These are phyloP conservation scores for Drosophila fungiperda DNA, from an alignment of 2,888 invertebrate species.

Conservation along the genomic window DNA sequence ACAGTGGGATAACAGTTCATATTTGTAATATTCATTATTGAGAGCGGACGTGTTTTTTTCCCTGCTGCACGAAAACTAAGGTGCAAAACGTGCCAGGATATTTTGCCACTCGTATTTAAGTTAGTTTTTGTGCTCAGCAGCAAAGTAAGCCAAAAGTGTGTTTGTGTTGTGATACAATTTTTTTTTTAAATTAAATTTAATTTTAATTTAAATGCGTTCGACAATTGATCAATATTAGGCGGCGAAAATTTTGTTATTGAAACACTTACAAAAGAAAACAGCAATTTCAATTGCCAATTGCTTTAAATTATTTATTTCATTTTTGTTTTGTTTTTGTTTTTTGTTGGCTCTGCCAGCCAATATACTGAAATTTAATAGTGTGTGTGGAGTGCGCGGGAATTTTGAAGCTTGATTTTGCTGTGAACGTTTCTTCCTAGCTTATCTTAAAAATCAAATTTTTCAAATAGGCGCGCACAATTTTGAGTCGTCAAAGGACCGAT, in stretches of 20 bases:
- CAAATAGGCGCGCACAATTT: slow-evolving; percentile 50
- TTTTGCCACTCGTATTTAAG: slow-evolving; percentile 54
- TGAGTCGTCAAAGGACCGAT: slow-evolving; percentile 11
- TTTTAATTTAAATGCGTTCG: slow-evolving; percentile 3
- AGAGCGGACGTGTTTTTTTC: slow-evolving; percentile 61
- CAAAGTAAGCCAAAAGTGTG: slow-evolving; percentile 51
- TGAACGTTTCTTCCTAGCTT: slow-evolving; percentile 14
- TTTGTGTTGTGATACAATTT: slow-evolving; percentile 43
- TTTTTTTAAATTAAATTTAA: slow-evolving; percentile 16
- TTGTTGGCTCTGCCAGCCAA: slow-evolving; percentile 24
- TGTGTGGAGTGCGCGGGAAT: slow-evolving; percentile 51
- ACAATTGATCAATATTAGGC: slow-evolving; percentile 38
- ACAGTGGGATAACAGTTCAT: slow-evolving; percentile 44
- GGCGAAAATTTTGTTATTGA: slow-evolving; percentile 36
- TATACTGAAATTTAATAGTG: slow-evolving; percentile 19
- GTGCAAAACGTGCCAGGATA: slow-evolving; percentile 62
- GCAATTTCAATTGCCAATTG: slow-evolving; percentile 32
- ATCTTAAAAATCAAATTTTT: slow-evolving; percentile 12
- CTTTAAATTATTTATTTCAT: slow-evolving; percentile 18
- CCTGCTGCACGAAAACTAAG: slow-evolving; percentile 56
- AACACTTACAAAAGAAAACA: slow-evolving; percentile 18
- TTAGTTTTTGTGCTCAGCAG: slow-evolving; percentile 44
- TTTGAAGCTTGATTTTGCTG: slow-evolving; percentile 35
- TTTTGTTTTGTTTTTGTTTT: slow-evolving; percentile 44
- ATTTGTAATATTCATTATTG: slow-evolving; percentile 54